Base-by-base conservation (phyloP, 2,113 vertebrate genomes). In the Psophia crepitans region DNA sequence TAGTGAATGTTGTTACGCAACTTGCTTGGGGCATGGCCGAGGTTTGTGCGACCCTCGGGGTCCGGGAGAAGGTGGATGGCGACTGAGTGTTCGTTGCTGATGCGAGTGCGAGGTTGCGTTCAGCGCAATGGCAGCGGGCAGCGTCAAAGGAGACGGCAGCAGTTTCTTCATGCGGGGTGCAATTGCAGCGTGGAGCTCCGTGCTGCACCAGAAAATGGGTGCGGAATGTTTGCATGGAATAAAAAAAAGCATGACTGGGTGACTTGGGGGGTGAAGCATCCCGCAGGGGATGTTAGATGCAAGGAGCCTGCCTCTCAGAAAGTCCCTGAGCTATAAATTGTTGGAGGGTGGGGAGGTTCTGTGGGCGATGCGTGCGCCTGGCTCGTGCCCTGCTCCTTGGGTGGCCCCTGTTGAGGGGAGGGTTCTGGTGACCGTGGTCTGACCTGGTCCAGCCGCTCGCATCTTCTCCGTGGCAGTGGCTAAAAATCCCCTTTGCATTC, bases 391-490 rank as follows among this genome's bases (percentile, higher is more conserved):
- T 32, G 13, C 26, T 77, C 41, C 33, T 13, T 33, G 61, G 18
- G 21, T 60, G 57, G 23, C 37, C 12, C 1, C 22, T 32, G 41
- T 0, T 61, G 33, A 1, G 17, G 18, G 19, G 11, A 64, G 35
- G n/a, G 28, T 69, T 46, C 21, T 70, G 69, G n/a, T 92, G 61
- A 32, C 37, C 0, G 0, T 26, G 54, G 22, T 57, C 46, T 78
- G 74, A 37, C 12, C 35, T 35, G 27, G 41, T 24, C 7, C 28
- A 75, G 44, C 48, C 1, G 0, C 37, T 68, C 1, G 0, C n/a
- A 17, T 46, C 58, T 30, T 39, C n/a, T 26, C 4, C 0, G 1
- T 9, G 43, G 4, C 4, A 1, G 30, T 8, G 51, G 21, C 41
- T 49, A 6, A 76, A 90, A 90, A 24, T 37, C 8, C 54, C 20